Conservation (phyloP, 2,113 vertebrate species). For the Herpetotheres cachinnans region DNA sequence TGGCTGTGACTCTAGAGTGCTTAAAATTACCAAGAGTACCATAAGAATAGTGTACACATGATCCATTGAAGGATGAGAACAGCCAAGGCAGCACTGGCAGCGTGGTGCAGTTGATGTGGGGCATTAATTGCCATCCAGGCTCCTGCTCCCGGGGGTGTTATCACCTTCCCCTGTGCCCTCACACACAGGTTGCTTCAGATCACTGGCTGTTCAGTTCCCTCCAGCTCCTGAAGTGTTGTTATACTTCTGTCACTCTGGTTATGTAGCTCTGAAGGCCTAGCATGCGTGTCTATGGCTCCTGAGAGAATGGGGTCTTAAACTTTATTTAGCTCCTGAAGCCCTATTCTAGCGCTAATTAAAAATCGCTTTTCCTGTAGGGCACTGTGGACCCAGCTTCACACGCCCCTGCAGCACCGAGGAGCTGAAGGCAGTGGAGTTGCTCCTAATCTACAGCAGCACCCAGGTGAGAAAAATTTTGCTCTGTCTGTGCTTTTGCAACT, state of each 20-base stretch:
- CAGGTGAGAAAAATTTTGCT: not conserved
- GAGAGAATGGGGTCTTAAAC: not conserved
- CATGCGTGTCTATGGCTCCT: not conserved
- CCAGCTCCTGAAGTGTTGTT: not conserved
- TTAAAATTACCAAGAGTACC: constrained; percentile 5
- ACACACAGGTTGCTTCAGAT: not conserved
- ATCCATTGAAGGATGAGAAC: not conserved
- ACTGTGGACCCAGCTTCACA: not conserved
- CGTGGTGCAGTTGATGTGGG: rapidly evolving
- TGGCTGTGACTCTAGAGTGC: not conserved
- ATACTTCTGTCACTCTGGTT: not conserved
- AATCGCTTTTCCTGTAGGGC: not conserved
- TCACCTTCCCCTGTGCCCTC: not conserved
- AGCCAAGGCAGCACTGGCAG: not conserved
- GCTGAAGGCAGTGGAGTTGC: not conserved
- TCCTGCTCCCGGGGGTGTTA: not conserved
- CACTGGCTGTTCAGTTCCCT: rapidly evolving
- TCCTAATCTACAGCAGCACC: not conserved
- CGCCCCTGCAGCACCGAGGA: not conserved
- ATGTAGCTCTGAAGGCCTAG: not conserved
- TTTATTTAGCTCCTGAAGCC: not conserved
- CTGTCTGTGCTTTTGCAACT: not conserved
- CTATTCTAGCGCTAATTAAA: not conserved
- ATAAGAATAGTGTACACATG: not conserved
- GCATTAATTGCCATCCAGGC: not conserved